phyloP scores from a whole-genome alignment of 2,797 vertebrate genomes.

The Galagoides demidoff region DNA sequence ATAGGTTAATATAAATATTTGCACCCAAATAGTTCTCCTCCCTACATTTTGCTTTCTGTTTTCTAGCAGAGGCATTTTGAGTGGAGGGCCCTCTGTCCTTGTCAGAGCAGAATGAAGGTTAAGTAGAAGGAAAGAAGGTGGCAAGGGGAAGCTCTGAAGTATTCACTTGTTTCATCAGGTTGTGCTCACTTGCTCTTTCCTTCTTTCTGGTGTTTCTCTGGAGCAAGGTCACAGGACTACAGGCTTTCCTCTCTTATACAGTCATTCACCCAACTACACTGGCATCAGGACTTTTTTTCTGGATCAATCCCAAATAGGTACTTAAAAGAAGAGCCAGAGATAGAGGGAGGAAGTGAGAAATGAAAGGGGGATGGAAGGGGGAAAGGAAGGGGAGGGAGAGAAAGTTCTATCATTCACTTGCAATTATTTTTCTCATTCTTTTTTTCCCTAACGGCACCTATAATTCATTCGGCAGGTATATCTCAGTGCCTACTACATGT shows the following conservation, averaged over 20 bases:
- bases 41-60: not conserved
- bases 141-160: not conserved
- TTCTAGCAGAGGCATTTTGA: conserved; percentile 26
- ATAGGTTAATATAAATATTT: conserved; percentile 28
- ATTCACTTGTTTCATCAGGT: not conserved
- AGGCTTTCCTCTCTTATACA: not conserved
- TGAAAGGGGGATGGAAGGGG: not conserved
- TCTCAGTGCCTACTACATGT: not conserved
- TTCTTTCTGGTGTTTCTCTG: not conserved
- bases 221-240: not conserved
- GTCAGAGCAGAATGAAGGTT: conserved; percentile 5
- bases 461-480: not conserved
- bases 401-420: not conserved
- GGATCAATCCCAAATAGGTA: not conserved
- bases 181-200: not conserved
- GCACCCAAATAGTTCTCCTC: not conserved
- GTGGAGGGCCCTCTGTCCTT: not conserved
- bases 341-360: not conserved
- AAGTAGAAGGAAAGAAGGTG: not conserved
- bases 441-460: not conserved
- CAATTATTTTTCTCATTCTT: not conserved
- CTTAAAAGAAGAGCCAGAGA: not conserved
- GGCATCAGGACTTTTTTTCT: not conserved
- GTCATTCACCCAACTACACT: not conserved
- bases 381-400: not conserved